Conservation (phyloP, 2,797 vertebrate genomes). For the Lepilemur septentrionalis region DNA sequence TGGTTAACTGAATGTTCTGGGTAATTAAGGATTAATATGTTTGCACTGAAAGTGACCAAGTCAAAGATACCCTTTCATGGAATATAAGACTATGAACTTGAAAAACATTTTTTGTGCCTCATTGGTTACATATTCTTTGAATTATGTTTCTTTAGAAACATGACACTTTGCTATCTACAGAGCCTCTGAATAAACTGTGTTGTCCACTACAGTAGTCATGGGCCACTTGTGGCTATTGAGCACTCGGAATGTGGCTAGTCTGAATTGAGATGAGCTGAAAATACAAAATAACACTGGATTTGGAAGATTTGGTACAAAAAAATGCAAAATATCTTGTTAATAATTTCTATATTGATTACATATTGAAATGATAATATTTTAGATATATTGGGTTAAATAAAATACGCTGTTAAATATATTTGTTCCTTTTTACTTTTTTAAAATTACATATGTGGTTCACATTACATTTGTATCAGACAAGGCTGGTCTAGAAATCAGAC, state of each 20-base stretch:
- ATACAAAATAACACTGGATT: neutral
- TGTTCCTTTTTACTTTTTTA: neutral
- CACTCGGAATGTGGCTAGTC: neutral
- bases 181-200: neutral
- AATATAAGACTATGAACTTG: neutral
- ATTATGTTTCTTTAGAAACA: neutral
- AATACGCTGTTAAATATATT: neutral
- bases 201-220: neutral
- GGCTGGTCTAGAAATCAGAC: neutral
- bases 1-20: neutral
- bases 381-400: neutral
- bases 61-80: neutral
- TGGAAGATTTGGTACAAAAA: slow-evolving; percentile 3
- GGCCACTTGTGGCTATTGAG: neutral
- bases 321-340: neutral
- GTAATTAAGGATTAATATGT: neutral
- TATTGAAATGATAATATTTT: neutral
- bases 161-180: neutral
- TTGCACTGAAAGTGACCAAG: neutral
- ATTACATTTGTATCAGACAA: neutral
- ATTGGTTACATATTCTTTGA: neutral
- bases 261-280: neutral
- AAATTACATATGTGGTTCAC: neutral
- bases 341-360: neutral
- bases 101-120: neutral